Base-by-base conservation (phyloP, 2,113 vertebrate genomes). In the Marmota monax region DNA sequence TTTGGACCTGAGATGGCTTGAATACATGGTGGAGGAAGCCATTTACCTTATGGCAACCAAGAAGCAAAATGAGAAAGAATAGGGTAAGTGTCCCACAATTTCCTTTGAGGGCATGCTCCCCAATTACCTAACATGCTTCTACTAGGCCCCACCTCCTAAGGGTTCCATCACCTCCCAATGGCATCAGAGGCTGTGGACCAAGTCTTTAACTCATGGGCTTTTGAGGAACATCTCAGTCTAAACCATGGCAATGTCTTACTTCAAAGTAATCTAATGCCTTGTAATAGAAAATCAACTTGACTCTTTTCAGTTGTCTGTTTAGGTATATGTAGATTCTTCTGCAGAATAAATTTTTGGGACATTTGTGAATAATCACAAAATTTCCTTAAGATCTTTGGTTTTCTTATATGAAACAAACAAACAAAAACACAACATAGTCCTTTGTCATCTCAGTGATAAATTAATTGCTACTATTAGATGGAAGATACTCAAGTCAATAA, bases 401-500 rank as follows among this genome's bases (percentile, higher is more conserved):
- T 93, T 78, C 61, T 63, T 37, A n/a, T 61, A 13, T 95, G 23
- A 91, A 97, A 80, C n/a, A 82, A 45, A 45, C 45, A 45, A 45
- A 45, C 45, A 45, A 45, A 45, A 39, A 4, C 39, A 39, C 45
- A 69, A 95, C 13, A 6, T 17, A 74, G 76, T 78, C 25, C 7
- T 89, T 94, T 29, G 77, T 45, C 23, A 84, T 56, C 48, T 39
- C 67, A 11, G 18, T 9, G 78, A 37, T 82, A 23, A 53, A 53
- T 72, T n/a, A 70, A 69, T 42, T 51, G 5, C 45, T 90, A 39
- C 12, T 29, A 48, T 65, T 22, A 88, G 5, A 23, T 32, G 27
- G 32, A 73, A 74, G 25, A 70, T 42, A 12, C 37, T 88, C 27
- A 90, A 84, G 80, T 34, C 48, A 77, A 25, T 88, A 51, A 56